Percentiles rank a stretch among this genome's conserved stretches.
phyloP scores from a whole-genome alignment of 1,140 invertebrate genomes.

The Cotesia glomerata region DNA sequence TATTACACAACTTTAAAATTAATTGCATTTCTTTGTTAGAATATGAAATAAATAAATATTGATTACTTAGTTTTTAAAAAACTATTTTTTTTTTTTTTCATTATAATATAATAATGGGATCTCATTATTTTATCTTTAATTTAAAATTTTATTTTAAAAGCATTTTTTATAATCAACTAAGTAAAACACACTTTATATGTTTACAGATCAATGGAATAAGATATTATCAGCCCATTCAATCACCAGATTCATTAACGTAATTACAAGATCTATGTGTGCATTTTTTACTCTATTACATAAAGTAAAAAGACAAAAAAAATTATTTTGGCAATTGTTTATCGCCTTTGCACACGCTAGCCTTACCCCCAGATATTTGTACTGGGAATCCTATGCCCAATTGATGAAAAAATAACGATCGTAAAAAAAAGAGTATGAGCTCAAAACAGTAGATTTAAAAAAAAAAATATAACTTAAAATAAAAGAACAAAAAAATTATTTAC shows the following conservation, averaged over 20 bases:
- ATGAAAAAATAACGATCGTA: background rate
- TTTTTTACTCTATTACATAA: background rate
- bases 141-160: too few relatives aligned
- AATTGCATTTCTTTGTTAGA: too few relatives aligned
- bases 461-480: background rate
- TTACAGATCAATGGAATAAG: constrained; percentile 76
- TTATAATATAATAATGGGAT: too few relatives aligned
- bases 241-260: constrained; percentile 51
- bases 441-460: background rate
- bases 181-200: background rate
- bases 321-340: background rate
- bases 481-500: background rate
- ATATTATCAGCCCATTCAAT: constrained; percentile 71
- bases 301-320: constrained; percentile 21
- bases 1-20: too few relatives aligned
- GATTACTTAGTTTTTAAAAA: background rate
- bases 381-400: background rate
- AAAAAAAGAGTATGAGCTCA: background rate
- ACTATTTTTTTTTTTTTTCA: too few relatives aligned
- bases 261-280: constrained; percentile 35
- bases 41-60: background rate
- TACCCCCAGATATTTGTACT: background rate
- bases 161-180: too few relatives aligned
- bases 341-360: background rate
- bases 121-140: too few relatives aligned